Evolutionary conservation across 2,797 vertebrate genomes (phyloP).

Genomic region (Macrochelys suwanniensis): DNA sequence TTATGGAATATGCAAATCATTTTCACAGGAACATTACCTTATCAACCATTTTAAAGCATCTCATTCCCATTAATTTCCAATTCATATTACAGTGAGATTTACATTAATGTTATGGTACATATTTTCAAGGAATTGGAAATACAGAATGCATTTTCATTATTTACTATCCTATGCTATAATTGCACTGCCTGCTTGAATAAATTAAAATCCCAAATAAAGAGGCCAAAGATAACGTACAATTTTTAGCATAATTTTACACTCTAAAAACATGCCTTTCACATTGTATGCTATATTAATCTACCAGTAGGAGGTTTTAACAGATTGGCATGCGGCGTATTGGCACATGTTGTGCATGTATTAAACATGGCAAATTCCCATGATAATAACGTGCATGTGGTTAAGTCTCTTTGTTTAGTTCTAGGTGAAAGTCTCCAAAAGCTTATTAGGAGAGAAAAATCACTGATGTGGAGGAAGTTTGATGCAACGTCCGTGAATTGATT

Average conservation of each 20-base stretch:
- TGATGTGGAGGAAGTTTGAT: not conserved
- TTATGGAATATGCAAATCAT: not conserved
- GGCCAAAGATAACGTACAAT: not conserved
- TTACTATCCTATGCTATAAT: accelerated
- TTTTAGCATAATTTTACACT: not conserved
- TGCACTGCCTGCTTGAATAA: not conserved
- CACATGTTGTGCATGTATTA: not conserved
- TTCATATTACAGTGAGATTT: not conserved
- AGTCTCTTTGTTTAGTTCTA: not conserved
- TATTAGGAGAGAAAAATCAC: not conserved
- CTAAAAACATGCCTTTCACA: not conserved
- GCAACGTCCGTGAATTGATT: not conserved
- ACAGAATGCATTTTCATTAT: not conserved
- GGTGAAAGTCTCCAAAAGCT: not conserved
- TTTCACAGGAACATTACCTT: not conserved
- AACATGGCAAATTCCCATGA: not conserved
- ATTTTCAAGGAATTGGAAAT: not conserved
- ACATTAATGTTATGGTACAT: not conserved
- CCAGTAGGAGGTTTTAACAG: not conserved
- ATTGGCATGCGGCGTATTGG: accelerated
- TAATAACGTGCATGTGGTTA: not conserved
- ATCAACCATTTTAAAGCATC: not conserved
- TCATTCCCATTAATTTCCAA: not conserved
- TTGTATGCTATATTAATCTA: not conserved
- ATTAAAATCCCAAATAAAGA: not conserved